phyloP scores from a whole-genome alignment of 2,113 vertebrate species.

The Cochlearius cochlearius region DNA sequence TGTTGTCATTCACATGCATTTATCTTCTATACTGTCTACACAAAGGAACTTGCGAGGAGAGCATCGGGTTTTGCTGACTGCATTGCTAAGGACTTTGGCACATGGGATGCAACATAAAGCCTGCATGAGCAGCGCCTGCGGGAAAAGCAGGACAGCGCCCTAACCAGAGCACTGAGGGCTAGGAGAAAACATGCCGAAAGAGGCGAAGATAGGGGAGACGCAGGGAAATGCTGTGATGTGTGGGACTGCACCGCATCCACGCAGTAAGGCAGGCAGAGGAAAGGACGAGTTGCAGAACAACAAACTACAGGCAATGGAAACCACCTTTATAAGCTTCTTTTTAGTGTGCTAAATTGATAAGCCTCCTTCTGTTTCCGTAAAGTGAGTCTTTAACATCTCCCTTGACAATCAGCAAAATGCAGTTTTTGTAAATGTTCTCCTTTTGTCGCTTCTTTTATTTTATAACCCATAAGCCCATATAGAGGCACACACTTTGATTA shows the following conservation, averaged over 20 bases:
- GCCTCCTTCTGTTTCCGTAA: neutral
- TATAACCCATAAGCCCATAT: neutral
- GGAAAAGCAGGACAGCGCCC: neutral
- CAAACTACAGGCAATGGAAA: neutral
- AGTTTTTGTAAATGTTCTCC: neutral
- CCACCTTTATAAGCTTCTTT: neutral
- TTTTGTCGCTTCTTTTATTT: neutral
- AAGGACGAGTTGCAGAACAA: neutral
- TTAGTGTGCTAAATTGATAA: neutral
- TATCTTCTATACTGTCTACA: neutral
- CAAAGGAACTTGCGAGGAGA: neutral
- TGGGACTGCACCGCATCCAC: too few relatives aligned
- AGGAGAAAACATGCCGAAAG: neutral
- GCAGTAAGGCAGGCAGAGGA: neutral
- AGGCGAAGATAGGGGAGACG: accelerated
- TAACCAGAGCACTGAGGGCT: neutral
- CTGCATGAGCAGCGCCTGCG: too few relatives aligned
- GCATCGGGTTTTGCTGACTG: neutral
- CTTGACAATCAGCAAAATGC: neutral
- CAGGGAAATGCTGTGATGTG: neutral
- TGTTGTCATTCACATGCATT: neutral
- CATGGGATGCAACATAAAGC: neutral
- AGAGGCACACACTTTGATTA: neutral
- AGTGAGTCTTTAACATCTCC: neutral
- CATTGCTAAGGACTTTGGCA: neutral